These are phyloP conservation scores for Augiades crinisus DNA, from an alignment of 2,888 invertebrate genomes.

Conservation along the genomic window DNA sequence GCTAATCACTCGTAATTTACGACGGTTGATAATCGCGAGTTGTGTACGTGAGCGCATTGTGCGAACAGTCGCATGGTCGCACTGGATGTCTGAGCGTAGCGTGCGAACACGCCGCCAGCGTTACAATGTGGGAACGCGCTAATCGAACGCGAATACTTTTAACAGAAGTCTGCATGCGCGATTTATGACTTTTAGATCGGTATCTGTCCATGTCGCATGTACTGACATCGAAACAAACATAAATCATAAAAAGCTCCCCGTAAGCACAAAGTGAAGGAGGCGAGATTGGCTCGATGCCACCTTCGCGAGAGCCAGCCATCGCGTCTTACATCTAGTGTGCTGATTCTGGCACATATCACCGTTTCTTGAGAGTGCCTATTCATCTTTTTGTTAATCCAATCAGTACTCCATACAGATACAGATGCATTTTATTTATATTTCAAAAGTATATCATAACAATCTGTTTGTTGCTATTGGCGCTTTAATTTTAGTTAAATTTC, in stretches of 20 bases:
- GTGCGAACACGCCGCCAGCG: constrained; percentile 38
- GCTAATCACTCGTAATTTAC: constrained; percentile 77
- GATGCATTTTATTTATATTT: not conserved
- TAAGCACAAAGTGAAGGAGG: constrained; percentile 36
- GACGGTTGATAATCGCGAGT: constrained; percentile 75
- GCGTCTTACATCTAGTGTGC: constrained; percentile 47
- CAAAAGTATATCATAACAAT: not conserved
- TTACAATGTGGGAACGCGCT: constrained; percentile 54
- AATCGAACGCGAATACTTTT: constrained; percentile 52
- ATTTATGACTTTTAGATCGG: constrained; percentile 17
- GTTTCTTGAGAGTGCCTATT: not conserved
- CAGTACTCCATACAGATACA: not conserved
- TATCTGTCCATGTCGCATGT: constrained; percentile 9
- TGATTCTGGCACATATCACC: constrained; percentile 9
- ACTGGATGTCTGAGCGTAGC: constrained; percentile 40
- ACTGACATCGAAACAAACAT: constrained; percentile 9
- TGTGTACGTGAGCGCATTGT: constrained; percentile 74
- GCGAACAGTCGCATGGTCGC: constrained; percentile 47
- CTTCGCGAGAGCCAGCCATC: constrained; percentile 53
- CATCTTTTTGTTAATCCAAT: not conserved
- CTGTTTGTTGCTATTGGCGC: not conserved
- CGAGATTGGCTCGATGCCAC: constrained; percentile 43
- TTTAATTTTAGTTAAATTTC: too few relatives aligned
- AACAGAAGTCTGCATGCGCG: constrained; percentile 17
- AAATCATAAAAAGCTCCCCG: constrained; percentile 20